A percentile compares a stretch with the other conserved stretches of the same genome.
phyloP scores from a whole-genome alignment of 2,113 vertebrate genomes.

The Orthochromis malagaraziensis region DNA sequence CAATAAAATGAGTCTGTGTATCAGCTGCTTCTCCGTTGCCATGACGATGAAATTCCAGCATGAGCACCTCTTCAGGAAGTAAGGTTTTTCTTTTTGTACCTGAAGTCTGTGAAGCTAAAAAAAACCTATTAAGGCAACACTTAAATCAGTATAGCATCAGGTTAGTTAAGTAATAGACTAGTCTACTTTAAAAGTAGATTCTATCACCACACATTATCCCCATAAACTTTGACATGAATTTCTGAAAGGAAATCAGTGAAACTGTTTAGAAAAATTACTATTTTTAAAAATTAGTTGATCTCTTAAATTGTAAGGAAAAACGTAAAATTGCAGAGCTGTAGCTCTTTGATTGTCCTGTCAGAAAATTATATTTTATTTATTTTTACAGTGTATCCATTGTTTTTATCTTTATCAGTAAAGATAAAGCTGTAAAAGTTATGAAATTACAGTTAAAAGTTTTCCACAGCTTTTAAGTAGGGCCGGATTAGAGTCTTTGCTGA shows the following conservation, averaged over 20 bases:
- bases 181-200: rapidly evolving
- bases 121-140: background rate
- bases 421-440: rapidly evolving
- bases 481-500: background rate
- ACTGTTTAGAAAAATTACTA: background rate
- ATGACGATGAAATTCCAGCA: background rate
- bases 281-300: background rate
- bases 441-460: background rate
- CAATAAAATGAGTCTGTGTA: rapidly evolving
- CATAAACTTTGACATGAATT: background rate
- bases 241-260: background rate
- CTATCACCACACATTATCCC: background rate
- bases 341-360: background rate
- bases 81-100: background rate
- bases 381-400: background rate
- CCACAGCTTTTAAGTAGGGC: background rate
- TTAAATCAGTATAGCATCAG: background rate
- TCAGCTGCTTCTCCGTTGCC: background rate
- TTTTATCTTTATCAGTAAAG: background rate
- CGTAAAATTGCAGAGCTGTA: background rate
- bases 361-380: background rate
- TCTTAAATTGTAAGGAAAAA: background rate
- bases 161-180: background rate
- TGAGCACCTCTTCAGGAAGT: background rate
- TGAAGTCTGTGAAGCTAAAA: background rate